Evolutionary conservation across 2,888 invertebrate species (phyloP).

Genomic region (Heteromyza rotundicornis): DNA sequence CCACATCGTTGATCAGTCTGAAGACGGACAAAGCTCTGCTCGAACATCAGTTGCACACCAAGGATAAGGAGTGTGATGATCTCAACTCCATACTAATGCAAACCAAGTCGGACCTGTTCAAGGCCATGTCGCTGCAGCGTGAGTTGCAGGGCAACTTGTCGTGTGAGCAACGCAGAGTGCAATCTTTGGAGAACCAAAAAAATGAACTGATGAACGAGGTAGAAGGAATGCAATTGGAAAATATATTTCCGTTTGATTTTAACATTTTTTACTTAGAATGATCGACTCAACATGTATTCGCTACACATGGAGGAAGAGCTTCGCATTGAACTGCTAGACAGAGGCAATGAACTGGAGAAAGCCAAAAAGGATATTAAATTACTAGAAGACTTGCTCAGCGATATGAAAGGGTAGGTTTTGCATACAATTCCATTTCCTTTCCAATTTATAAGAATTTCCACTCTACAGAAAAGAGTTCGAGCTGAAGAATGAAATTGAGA

Average conservation of each 20-base stretch:
- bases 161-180: slow-evolving; percentile 44
- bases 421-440: background rate
- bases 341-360: slow-evolving; percentile 24
- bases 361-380: slow-evolving; percentile 29
- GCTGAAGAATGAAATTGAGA: slow-evolving; percentile 39
- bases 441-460: background rate
- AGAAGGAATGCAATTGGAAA: too few relatives aligned
- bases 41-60: slow-evolving; percentile 41
- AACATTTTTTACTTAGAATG: slow-evolving; percentile 26
- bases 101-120: slow-evolving; percentile 49
- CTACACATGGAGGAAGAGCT: slow-evolving; percentile 30
- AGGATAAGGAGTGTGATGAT: slow-evolving; percentile 45
- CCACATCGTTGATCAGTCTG: slow-evolving; percentile 39
- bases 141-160: slow-evolving; percentile 47
- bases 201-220: slow-evolving; percentile 46
- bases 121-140: slow-evolving; percentile 42
- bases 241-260: background rate
- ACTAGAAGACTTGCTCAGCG: slow-evolving; percentile 28
- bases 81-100: slow-evolving; percentile 41
- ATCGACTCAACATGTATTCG: slow-evolving; percentile 31
- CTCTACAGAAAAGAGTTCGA: slow-evolving; percentile 36
- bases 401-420: slow-evolving; percentile 33
- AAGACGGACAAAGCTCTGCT: slow-evolving; percentile 40
- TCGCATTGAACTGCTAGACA: slow-evolving; percentile 27
- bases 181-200: slow-evolving; percentile 43